phyloP scores from a whole-genome alignment of 30 jellyfish, hydroid and myxozoan species.

The Catostylus mosaicus region DNA sequence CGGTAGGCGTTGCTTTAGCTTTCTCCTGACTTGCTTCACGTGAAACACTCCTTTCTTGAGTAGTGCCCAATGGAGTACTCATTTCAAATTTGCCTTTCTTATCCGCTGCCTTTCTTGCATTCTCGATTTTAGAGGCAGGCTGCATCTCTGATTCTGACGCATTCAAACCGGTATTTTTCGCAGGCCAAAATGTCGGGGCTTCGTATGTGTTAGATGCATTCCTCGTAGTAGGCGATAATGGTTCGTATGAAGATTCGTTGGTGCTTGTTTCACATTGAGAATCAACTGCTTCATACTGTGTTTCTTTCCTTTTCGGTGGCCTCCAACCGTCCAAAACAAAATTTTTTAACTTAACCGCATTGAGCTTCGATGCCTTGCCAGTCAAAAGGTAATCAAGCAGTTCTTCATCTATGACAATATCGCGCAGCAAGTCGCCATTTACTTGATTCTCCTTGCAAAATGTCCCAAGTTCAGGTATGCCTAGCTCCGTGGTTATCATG shows the following conservation, averaged over 20 bases:
- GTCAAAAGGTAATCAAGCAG: conserved; percentile 60
- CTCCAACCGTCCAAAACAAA: conserved; percentile 94
- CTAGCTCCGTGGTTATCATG: conserved; percentile 57
- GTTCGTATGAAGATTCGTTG: conserved; percentile 23
- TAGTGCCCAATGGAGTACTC: not conserved
- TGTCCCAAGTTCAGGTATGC: conserved; percentile 71
- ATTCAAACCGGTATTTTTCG: too few species aligned
- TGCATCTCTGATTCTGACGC: too few species aligned
- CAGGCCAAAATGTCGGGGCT: not conserved
- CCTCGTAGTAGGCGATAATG: conserved; percentile 16
- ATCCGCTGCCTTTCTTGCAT: not conserved
- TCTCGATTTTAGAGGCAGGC: not conserved
- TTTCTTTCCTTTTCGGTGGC: conserved; percentile 70
- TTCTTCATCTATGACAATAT: conserved; percentile 83
- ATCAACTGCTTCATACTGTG: conserved; percentile 18
- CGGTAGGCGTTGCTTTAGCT: conserved; percentile 39
- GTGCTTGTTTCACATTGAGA: not conserved
- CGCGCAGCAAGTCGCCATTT: conserved; percentile 90
- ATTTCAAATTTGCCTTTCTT: not conserved
- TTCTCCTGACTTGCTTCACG: conserved; percentile 4
- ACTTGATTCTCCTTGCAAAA: conserved; percentile 87
- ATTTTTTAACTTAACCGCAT: conserved; percentile 83
- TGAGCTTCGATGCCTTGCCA: conserved; percentile 63
- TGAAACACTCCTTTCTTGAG: not conserved
- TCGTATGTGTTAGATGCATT: conserved; percentile 23